Evolutionary conservation across 2,797 vertebrate species (phyloP), one percentile per base, ranked within the genome.

Genomic region (Psittacula derbiana): DNA sequence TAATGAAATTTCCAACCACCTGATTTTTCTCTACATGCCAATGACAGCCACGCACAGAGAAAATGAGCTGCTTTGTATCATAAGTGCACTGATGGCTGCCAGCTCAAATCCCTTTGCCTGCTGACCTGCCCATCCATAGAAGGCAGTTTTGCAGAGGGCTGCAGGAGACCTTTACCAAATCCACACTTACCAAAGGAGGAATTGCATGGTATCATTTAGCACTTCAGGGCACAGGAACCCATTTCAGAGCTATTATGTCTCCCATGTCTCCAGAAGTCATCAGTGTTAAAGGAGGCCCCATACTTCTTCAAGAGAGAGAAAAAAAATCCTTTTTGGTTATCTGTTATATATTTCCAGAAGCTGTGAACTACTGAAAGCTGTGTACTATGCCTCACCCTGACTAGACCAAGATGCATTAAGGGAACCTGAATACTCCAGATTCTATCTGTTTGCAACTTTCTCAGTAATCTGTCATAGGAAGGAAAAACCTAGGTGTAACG

Each of bases 361-460:
- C 10, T 52, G 31, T 41, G 36, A 71, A 44, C 19, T 66, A 20
- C 12, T 23, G 69, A 66, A 76, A 64, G 10, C 16, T 66, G 3
- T 50, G 4, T 71, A 4, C 4, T 31, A 6, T 0, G 1, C 8
- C 4, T 75, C 6, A 6, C 41, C 30, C 58, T 81, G 55, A 44
- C 33, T n/a, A 82, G 28, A 53, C 12, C 25, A 61, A 46, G 27
- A 60, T 1, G 2, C 43, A 84, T 90, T 46, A 61, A 84, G 23
- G 28, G n/a, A 24, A 58, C 7, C 12, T n/a, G 30, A 69, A 66
- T 24, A 49, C 27, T 90, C 11, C 16, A 57, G 33, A 49, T 76
- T 62, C 31, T 61, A 11, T 58, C 61, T 60, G 47, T 72, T 72
- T 49, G 20, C 25, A 70, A 8, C 44, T 84, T 88, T 69, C 60